Evolutionary conservation across 1,140 invertebrate genomes (phyloP).

Genomic region (Ostrea denselamellosa): DNA sequence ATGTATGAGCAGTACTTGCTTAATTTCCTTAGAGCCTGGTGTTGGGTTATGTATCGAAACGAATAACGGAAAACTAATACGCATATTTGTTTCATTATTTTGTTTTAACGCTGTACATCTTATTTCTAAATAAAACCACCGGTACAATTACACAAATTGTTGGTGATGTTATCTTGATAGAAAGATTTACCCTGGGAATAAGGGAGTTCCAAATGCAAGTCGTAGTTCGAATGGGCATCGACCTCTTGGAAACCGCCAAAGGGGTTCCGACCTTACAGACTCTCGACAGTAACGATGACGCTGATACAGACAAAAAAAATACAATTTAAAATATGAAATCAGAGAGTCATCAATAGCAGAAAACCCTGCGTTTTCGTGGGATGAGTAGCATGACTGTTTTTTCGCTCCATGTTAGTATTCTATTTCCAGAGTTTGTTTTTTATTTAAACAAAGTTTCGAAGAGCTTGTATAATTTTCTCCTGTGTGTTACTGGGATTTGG

Average conservation of each 20-base stretch:
- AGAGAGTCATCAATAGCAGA: not conserved
- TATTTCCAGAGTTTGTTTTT: constrained; percentile 15
- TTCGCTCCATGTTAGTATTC: not conserved
- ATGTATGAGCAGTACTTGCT: too few species aligned
- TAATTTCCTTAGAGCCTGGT: too few species aligned
- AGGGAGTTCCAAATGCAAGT: not conserved
- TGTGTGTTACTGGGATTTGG: not conserved
- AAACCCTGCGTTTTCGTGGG: not conserved
- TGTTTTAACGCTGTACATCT: not conserved
- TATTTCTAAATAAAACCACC: not conserved
- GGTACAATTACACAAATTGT: not conserved
- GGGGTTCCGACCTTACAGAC: not conserved
- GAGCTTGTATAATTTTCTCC: not conserved
- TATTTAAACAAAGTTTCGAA: not conserved
- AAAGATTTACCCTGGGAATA: constrained; percentile 16
- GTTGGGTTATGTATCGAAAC: too few species aligned
- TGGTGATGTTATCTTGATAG: not conserved
- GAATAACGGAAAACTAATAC: too few species aligned
- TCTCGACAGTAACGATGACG: not conserved
- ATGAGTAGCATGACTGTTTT: not conserved
- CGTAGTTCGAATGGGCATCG: constrained; percentile 5
- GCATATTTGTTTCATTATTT: not conserved
- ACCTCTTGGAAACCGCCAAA: not conserved
- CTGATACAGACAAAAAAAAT: constrained; percentile 1
- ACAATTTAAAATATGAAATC: not conserved